These are phyloP conservation scores for Ambastaia sidthimunki DNA, from an alignment of 2,797 vertebrate genomes.

Conservation along the genomic window DNA sequence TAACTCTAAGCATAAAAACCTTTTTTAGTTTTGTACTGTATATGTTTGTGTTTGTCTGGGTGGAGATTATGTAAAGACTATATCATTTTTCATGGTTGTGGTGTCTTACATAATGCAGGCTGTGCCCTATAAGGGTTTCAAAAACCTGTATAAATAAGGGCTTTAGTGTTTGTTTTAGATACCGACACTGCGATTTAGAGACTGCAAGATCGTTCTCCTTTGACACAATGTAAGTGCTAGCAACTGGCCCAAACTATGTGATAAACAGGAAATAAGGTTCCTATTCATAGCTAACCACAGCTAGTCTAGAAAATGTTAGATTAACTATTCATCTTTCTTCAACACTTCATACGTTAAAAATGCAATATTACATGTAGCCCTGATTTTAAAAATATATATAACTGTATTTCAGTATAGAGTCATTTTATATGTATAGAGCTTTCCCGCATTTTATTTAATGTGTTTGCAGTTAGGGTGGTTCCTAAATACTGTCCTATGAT, in stretches of 20 bases:
- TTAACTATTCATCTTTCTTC: background rate
- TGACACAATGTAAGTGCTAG: conserved; percentile 22
- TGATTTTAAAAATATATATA: too few species aligned
- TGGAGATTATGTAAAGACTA: conserved; percentile 20
- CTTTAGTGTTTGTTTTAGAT: background rate
- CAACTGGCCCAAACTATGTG: background rate
- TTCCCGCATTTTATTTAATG: background rate
- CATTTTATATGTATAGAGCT: too few species aligned
- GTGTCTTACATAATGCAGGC: background rate
- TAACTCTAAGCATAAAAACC: background rate
- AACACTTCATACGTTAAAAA: background rate
- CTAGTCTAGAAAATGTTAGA: background rate
- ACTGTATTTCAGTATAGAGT: too few species aligned
- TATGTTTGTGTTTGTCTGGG: background rate
- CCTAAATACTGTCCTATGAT: background rate
- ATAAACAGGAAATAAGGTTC: conserved; percentile 12
- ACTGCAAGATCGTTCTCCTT: conserved; percentile 27
- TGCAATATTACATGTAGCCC: too few species aligned
- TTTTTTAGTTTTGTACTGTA: background rate
- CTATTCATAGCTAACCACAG: background rate
- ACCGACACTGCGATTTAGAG: background rate
- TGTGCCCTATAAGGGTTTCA: background rate
- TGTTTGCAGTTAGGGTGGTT: background rate
- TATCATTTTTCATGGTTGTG: background rate
- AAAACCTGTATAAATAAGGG: background rate